Evolutionary conservation across 2,797 vertebrate genomes (phyloP).

Genomic region (Furcifer pardalis): DNA sequence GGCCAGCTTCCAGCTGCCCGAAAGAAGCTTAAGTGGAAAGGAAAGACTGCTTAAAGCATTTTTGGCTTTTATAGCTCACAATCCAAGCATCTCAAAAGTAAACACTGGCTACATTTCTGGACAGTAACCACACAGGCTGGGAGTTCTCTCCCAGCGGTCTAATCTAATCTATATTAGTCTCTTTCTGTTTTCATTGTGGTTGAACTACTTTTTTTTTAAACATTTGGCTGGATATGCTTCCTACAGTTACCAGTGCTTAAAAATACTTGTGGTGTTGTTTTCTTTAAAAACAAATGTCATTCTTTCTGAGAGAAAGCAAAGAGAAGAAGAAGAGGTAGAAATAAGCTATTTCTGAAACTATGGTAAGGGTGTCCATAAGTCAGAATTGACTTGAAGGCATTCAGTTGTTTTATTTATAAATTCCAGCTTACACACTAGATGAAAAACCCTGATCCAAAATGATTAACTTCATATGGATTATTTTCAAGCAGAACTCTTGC

Average conservation of each 20-base stretch:
- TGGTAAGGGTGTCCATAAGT: no score
- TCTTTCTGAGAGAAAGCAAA: background rate
- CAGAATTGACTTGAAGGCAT: no score
- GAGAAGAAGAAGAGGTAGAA: no score
- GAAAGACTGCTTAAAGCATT: background rate
- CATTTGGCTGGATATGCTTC: background rate
- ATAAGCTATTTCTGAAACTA: no score
- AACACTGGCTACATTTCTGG: background rate
- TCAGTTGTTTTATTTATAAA: no score
- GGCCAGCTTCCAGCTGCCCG: background rate
- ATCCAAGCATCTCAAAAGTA: background rate
- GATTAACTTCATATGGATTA: no score
- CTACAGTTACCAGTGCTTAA: background rate
- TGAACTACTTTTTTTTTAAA: slow-evolving; percentile 4
- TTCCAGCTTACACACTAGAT: no score
- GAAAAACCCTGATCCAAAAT: no score
- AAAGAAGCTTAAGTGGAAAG: slow-evolving; percentile 10
- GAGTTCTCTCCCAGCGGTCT: background rate
- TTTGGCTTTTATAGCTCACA: background rate
- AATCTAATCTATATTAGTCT: slow-evolving; percentile 29
- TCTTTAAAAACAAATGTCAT: background rate
- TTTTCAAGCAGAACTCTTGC: no score
- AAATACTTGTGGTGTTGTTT: background rate
- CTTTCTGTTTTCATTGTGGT: slow-evolving; percentile 31
- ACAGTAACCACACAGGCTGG: slow-evolving; percentile 1